Conservation (phyloP, 1,140 invertebrate species). For the Drosophila truncata region DNA sequence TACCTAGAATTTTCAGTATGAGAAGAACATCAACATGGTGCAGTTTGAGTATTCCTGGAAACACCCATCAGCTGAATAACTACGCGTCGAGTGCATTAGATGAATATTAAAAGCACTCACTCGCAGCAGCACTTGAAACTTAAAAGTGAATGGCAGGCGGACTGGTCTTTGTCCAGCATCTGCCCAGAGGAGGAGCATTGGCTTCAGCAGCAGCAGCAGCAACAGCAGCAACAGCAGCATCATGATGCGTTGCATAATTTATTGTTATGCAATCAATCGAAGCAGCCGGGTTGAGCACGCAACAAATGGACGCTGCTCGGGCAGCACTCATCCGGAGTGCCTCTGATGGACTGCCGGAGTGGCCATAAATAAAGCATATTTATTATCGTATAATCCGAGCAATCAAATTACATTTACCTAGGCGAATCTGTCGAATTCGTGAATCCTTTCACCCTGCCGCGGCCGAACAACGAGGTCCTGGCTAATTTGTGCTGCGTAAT, state of each 20-base stretch:
- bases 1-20: neutral
- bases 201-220: slow-evolving; percentile 18
- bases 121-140: slow-evolving; percentile 47
- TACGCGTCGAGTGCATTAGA: slow-evolving; percentile 73
- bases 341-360: slow-evolving; percentile 17
- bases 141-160: slow-evolving; percentile 32
- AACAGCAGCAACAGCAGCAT: slow-evolving; percentile 31
- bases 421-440: slow-evolving; percentile 5
- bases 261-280: slow-evolving; percentile 62
- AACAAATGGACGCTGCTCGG: slow-evolving; percentile 40
- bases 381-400: slow-evolving; percentile 36
- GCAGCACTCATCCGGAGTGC: slow-evolving; percentile 28
- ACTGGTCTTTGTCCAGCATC: slow-evolving; percentile 34
- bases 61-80: slow-evolving; percentile 8
- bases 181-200: slow-evolving; percentile 3
- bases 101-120: slow-evolving; percentile 79
- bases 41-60: neutral
- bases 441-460: slow-evolving; percentile 4
- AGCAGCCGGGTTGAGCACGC: slow-evolving; percentile 28
- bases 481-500: slow-evolving; percentile 71
- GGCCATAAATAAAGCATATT: slow-evolving; percentile 51
- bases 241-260: slow-evolving; percentile 62
- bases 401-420: slow-evolving; percentile 38
- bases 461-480: slow-evolving; percentile 17
- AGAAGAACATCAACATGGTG: neutral